Base-by-base conservation (phyloP, 35 echinoderm and acorn worm species). In the Nesometra sesokonis region DNA sequence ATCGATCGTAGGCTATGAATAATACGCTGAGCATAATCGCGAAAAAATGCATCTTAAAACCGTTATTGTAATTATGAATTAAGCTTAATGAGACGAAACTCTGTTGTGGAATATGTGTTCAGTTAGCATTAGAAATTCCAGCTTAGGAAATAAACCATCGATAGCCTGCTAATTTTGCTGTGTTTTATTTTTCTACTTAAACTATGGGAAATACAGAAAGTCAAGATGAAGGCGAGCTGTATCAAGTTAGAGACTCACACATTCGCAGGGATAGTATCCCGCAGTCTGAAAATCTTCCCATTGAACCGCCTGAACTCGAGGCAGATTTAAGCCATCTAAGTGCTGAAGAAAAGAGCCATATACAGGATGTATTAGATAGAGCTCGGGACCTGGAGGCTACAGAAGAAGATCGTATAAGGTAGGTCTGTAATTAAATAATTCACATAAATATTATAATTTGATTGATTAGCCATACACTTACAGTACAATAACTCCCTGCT, bases 241-340 rank as follows among this genome's bases (percentile, higher is more conserved):
- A 67, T 19, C 52, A 67, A 27, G 52, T 67, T 2, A 9, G 52
- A 27, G 52, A 67, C 21, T 67, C 52, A 27, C 52, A 67, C 23
- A 67, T 67, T 17, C 52, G 52, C 0, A 67, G 52, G 23, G 52
- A 67, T 67, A 67, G 52, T 27, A 11, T 67, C 8, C 52, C 52
- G 2, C 9, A 9, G 21, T 4, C 4, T 15, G 21, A 67, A 19
- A 83, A 89, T 32, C 29, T 89, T 23, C 89, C 89, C 19, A 46
- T 78, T n/a, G 89, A 90, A 57, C 92, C 92, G 31, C 81, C 81
- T 11, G 34, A 83, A 5, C 93, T 90, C 0, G 93, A 94, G 32
- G 96, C 96, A n/a, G 96, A 99, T 83, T 78, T 99, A 13, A 94
- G 93, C 57, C 96, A 99, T 77, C 84, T 99, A 30, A 99, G 93